Evolutionary conservation across 2,797 vertebrate genomes (phyloP), one percentile per base, ranked within the genome.

Genomic region (Paguma larvata): DNA sequence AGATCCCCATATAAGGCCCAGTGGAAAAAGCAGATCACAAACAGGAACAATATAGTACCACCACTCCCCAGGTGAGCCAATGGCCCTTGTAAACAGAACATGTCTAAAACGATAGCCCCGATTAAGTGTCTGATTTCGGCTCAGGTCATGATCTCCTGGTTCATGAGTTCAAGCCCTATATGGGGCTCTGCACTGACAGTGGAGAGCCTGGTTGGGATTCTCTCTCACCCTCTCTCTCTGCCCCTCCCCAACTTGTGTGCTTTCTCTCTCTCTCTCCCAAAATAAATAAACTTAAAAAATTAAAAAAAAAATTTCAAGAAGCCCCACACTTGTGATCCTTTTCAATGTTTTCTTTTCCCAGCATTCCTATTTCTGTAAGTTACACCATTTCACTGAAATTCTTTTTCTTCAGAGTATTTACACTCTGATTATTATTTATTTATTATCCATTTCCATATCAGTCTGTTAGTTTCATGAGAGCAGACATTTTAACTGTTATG

Each of bases 1-100:
- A 95, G 77, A 70, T 44, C 68, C 21, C 9, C 16, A 77, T 68
- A 44, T 92, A 95, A 91, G 25, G 13, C 89, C 79, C 93, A 86
- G 13, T 78, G 18, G 38, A 86, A 62, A 62, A 93, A 85, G 41
- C 12, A 77, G 82, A 80, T 25, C 46, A 88, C 4, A 92, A 59
- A 82, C 53, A 63, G 38, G 67, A 93, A 78, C 25, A 89, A 16
- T 62, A 63, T 32, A 13, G 12, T 70, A 32, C n/a, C 18, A 16
- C 70, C 25, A 87, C 23, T 70, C 56, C 16, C 34, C n/a, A 32
- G 32, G 87, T 38, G 62, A 51, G 21, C 56, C 65, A 46, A 77
- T 48, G 32, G 8, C 3, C 34, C 23, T 70, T 82, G 8, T 44
- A 80, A 86, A 95, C 30, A 3, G 38, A 83, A 41, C 53, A 77